Conservation (phyloP, 2,113 vertebrate genomes). For the Callopanchax toddi region DNA sequence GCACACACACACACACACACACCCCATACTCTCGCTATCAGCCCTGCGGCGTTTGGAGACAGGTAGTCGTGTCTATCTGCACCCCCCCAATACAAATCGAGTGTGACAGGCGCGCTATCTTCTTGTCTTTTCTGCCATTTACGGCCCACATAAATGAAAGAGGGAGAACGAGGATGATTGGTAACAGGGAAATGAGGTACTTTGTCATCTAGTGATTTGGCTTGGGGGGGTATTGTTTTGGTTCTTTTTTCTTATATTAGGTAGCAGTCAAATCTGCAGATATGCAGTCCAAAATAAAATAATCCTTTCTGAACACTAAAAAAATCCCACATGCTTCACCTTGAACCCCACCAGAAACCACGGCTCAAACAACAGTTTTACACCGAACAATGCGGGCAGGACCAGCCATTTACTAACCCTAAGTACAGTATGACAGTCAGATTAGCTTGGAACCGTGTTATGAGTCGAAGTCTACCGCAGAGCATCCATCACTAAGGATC, state of each 20-base stretch:
- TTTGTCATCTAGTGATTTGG: constrained; percentile 74
- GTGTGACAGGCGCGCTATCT: constrained; percentile 85
- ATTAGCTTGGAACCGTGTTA: constrained; percentile 65
- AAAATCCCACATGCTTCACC: constrained; percentile 14
- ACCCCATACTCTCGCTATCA: constrained; percentile 50
- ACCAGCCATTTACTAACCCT: constrained; percentile 45
- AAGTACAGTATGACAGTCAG: constrained; percentile 45
- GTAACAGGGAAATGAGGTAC: constrained; percentile 73
- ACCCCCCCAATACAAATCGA: constrained; percentile 81
- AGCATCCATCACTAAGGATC: constrained; percentile 74
- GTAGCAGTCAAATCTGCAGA: constrained; percentile 51
- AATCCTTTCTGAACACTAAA: constrained; percentile 28
- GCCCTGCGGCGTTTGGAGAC: constrained; percentile 72
- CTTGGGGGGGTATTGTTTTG: constrained; percentile 40
- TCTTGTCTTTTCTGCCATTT: constrained; percentile 82
- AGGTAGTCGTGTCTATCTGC: constrained; percentile 82
- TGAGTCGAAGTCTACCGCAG: constrained; percentile 49
- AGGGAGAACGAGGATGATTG: constrained; percentile 66
- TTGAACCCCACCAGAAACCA: constrained; percentile 1
- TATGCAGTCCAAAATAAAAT: constrained; percentile 50
- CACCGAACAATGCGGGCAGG: constrained; percentile 20
- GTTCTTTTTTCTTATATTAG: constrained; percentile 1
- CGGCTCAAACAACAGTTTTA: constrained; percentile 46
- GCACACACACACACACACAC: constrained; percentile 49
- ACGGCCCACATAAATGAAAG: constrained; percentile 79